Evolutionary conservation across 2,113 vertebrate genomes (phyloP), one percentile per base, ranked within the genome.

Genomic region (Peromyscus maniculatus): DNA sequence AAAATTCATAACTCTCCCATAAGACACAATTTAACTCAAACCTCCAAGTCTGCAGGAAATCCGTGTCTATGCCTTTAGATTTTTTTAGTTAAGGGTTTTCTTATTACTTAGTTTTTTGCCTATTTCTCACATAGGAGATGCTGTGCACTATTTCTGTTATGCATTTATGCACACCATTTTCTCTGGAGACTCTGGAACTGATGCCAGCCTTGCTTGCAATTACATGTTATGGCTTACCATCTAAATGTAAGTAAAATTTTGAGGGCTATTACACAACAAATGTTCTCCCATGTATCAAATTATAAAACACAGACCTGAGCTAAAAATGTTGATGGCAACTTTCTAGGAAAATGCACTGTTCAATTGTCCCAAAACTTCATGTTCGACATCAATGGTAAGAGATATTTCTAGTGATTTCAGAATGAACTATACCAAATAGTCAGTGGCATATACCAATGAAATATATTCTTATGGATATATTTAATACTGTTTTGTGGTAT

Each of bases 241-340:
- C n/a, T 39, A 97, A 96, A 95, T 82, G 17, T 33, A 96, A 97
- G 87, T 90, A 75, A 87, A 94, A 83, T 97, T 96, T 91, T 95
- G 59, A 95, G 96, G 96, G 55, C 83, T 97, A 71, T 97, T 97
- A 89, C 95, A 95, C 87, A 97, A n/a, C 69, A 93, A 97, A 95
- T 96, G 91, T 97, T 95, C 80, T 52, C 71, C 36, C 36, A 19
- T 92, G 72, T 88, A 95, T 97, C 95, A 93, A 62, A 91, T 97
- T 97, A 96, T 31, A 94, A 94, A 88, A 94, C 64, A 97, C 21
- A 87, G n/a, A 79, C 66, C n/a, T 52, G 28, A 67, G 59, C 94
- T 95, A 95, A 95, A 97, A 75, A 94, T 93, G 64, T 80, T 89
- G 46, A 82, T 66, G 66, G 67, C 75, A 89, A 91, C 64, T 95